phyloP scores from a whole-genome alignment of 2,888 invertebrate species.

The Scelioninae gen. 1 region DNA sequence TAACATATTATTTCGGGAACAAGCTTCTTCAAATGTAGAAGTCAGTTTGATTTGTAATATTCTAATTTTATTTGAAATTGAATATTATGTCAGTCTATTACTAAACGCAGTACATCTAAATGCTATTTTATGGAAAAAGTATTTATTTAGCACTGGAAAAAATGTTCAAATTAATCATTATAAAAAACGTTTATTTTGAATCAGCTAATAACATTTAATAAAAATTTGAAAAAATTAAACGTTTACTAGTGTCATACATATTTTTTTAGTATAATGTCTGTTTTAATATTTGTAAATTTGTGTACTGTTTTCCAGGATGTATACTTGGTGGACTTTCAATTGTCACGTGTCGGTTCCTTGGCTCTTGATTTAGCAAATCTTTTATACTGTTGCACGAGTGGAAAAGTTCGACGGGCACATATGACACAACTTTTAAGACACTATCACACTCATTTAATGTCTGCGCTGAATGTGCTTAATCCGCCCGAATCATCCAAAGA shows the following conservation, averaged over 20 bases:
- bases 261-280: too few species aligned
- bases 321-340: conserved; percentile 89
- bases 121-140: too few species aligned
- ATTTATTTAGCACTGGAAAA: too few species aligned
- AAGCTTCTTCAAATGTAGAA: conserved; percentile 76
- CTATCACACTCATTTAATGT: conserved; percentile 87
- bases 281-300: too few species aligned
- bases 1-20: conserved; percentile 88
- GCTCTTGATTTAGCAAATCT: conserved; percentile 89
- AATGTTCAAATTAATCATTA: too few species aligned
- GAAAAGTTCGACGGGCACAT: conserved; percentile 87
- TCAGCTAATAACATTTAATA: too few species aligned
- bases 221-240: too few species aligned
- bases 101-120: too few species aligned
- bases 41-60: conserved; percentile 68
- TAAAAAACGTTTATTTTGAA: too few species aligned
- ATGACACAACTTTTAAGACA: conserved; percentile 86
- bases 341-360: conserved; percentile 89
- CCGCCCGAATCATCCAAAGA: conserved; percentile 84
- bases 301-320: conserved; percentile 86
- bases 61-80: background rate
- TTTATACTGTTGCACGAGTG: conserved; percentile 88
- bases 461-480: conserved; percentile 86
- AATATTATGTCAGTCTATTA: too few species aligned
- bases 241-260: too few species aligned